Percentiles rank a stretch among this genome's conserved stretches.
Conservation (phyloP, 2,888 invertebrate species). For the Eupithecia insigniata region DNA sequence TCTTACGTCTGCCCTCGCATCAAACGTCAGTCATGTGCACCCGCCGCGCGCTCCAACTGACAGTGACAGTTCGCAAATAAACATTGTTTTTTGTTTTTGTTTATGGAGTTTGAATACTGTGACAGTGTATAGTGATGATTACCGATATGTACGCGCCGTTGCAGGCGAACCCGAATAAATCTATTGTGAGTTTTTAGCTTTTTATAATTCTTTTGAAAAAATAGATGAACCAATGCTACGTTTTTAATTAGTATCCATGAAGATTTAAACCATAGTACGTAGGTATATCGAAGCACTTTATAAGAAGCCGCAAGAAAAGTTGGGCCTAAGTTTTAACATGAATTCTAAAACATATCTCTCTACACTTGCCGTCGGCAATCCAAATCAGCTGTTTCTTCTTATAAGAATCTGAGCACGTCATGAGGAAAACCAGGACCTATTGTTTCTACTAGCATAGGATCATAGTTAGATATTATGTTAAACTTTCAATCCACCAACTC, state of each 20-base stretch:
- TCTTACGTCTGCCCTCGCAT: conserved; percentile 48
- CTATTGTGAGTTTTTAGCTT: conserved; percentile 69
- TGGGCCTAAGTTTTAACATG: neutral
- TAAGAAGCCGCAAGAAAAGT: neutral
- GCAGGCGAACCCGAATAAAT: conserved; percentile 73
- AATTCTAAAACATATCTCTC: neutral
- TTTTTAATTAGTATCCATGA: neutral
- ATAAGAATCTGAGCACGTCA: neutral
- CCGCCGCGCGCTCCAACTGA: conserved; percentile 45
- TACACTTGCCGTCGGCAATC: conserved; percentile 26
- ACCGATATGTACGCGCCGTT: conserved; percentile 81
- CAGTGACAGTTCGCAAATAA: conserved; percentile 47
- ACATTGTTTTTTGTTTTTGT: conserved; percentile 39
- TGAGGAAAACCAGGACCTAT: neutral
- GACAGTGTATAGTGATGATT: conserved; percentile 69
- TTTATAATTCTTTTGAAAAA: conserved; percentile 22
- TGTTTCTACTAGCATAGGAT: neutral
- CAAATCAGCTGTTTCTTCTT: conserved; percentile 28
- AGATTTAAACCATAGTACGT: neutral
- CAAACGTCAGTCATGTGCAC: conserved; percentile 59
- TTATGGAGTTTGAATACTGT: conserved; percentile 57
- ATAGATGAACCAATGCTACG: neutral
- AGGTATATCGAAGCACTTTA: neutral
- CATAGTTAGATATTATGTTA: neutral
- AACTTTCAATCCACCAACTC: neutral